Evolutionary conservation across 2,113 vertebrate species (phyloP).

Genomic region (Epinephelus fuscoguttatus): DNA sequence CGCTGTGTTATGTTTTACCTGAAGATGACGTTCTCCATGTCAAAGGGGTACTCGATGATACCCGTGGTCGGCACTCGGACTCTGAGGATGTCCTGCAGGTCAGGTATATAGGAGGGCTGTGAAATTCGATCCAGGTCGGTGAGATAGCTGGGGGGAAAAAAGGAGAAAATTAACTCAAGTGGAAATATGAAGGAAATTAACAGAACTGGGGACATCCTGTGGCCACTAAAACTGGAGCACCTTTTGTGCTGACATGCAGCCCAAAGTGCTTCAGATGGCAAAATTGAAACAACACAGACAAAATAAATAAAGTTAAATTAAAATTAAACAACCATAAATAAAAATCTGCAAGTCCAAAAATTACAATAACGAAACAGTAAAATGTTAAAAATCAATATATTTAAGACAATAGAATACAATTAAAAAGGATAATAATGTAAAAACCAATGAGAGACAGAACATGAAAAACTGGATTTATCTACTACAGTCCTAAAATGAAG

Average conservation of each 20-base stretch:
- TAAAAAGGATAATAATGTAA: no score
- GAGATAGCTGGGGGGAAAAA: constrained; percentile 73
- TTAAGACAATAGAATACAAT: no score
- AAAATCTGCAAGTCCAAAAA: no score
- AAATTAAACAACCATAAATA: no score
- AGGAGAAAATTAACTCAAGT: not conserved
- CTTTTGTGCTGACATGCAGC: no score
- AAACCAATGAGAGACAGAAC: not conserved
- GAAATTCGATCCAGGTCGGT: constrained; percentile 79
- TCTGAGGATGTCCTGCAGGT: constrained; percentile 75
- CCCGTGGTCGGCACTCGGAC: constrained; percentile 86
- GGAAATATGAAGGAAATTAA: not conserved
- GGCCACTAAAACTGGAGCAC: not conserved
- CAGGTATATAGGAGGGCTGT: constrained; percentile 74
- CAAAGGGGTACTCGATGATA: constrained; percentile 93
- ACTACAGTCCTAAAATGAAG: not conserved
- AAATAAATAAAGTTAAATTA: no score
- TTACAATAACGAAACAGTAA: no score
- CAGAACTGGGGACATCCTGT: not conserved
- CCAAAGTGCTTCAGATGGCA: no score
- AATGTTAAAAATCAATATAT: no score
- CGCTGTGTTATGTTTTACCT: constrained; percentile 82
- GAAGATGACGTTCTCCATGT: constrained; percentile 99
- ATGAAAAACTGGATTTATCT: not conserved
- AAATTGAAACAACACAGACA: no score